Percentiles rank a stretch among this genome's conserved stretches.
phyloP scores from a whole-genome alignment of 37 sponge, comb jelly and placozoan genomes.

The Agelas oroides region DNA sequence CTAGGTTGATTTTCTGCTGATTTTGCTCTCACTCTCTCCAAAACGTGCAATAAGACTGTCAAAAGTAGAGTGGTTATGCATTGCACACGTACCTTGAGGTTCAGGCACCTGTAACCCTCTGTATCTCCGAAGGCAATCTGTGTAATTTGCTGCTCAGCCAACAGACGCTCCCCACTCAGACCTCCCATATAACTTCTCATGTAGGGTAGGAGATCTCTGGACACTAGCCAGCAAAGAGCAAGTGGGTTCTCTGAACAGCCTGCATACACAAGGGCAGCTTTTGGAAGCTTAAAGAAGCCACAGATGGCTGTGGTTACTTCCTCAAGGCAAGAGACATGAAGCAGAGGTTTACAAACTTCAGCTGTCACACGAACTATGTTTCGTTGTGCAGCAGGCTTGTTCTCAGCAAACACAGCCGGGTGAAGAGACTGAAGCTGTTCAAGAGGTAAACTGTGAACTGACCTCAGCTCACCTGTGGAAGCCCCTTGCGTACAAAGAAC shows the following conservation, averaged over 20 bases:
- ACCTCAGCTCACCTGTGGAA: too few species aligned
- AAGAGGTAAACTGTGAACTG: background rate
- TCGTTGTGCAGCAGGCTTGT: background rate
- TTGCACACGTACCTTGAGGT: background rate
- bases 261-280: background rate
- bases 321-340: background rate
- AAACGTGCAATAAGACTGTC: too few species aligned
- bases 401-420: background rate
- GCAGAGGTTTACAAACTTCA: background rate
- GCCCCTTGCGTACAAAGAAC: background rate
- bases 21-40: too few species aligned
- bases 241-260: conserved; percentile 1
- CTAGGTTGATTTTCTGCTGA: too few species aligned
- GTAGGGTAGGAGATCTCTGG: background rate
- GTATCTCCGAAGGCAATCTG: background rate
- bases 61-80: too few species aligned
- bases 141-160: background rate
- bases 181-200: background rate
- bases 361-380: background rate
- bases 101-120: background rate
- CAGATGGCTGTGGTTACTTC: background rate
- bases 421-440: background rate
- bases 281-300: background rate
- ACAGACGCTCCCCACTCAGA: background rate
- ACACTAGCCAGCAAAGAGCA: background rate